Evolutionary conservation across 2,797 vertebrate species (phyloP).

Genomic region (Rhynchotus rufescens): DNA sequence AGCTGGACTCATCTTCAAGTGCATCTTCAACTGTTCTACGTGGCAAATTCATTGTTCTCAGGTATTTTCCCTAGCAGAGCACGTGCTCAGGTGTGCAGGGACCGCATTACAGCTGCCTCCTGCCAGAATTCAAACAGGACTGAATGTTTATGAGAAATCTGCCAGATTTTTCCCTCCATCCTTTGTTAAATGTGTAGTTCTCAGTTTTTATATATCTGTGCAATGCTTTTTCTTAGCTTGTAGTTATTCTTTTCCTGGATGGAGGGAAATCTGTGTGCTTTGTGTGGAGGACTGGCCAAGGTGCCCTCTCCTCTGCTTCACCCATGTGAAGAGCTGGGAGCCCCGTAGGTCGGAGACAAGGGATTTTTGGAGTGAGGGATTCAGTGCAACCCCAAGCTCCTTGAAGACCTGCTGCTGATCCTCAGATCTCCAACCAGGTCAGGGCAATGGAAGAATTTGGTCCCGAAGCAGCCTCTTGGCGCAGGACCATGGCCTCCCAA

Average conservation of each 20-base stretch:
- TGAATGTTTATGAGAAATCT: too few relatives aligned
- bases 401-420: not conserved
- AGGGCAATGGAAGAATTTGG: too few relatives aligned
- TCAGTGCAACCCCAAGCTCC: too few relatives aligned
- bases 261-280: too few relatives aligned
- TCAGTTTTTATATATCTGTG: not conserved
- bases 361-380: not conserved
- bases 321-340: not conserved
- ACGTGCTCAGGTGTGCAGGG: accelerated
- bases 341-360: not conserved
- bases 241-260: too few relatives aligned
- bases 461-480: not conserved
- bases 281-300: not conserved
- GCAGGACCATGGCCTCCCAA: too few relatives aligned
- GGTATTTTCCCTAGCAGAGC: accelerated
- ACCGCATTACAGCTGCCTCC: not conserved
- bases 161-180: not conserved
- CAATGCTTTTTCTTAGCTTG: not conserved
- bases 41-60: not conserved
- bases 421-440: too few relatives aligned
- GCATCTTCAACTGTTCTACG: accelerated
- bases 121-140: not conserved
- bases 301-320: not conserved
- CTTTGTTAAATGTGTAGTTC: not conserved
- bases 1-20: not conserved